Evolutionary conservation across 1,140 invertebrate genomes (phyloP).

Genomic region (Brachionus paranguensis): DNA sequence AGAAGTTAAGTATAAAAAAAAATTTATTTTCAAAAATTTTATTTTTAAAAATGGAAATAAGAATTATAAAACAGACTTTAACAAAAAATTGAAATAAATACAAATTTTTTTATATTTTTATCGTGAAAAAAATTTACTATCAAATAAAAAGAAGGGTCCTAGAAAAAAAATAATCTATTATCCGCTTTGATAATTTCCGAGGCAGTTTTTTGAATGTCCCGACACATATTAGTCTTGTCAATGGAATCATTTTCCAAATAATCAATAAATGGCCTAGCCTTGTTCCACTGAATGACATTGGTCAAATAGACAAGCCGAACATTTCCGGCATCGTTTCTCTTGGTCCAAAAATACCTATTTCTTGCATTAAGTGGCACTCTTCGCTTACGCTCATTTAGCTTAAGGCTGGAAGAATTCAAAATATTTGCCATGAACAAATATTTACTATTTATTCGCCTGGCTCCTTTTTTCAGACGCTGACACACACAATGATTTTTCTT

Average conservation of each 20-base stretch:
- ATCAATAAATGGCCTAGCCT: conserved; percentile 34
- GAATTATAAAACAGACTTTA: background rate
- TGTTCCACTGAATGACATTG: conserved; percentile 13
- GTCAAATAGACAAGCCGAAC: background rate
- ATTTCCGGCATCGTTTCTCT: background rate
- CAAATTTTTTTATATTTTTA: background rate
- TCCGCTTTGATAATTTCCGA: background rate
- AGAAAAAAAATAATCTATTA: conserved; percentile 8
- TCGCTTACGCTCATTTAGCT: background rate
- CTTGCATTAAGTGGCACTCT: background rate
- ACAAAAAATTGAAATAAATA: conserved; percentile 18
- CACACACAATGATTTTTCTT: conserved; percentile 26
- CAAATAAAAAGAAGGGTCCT: background rate
- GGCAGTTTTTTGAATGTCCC: conserved; percentile 19
- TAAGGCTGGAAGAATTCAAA: background rate
- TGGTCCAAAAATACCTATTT: background rate
- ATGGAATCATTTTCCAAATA: conserved; percentile 30
- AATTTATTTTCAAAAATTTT: background rate
- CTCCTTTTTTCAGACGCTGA: background rate
- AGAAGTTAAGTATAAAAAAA: background rate
- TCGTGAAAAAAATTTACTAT: background rate
- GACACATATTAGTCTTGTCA: conserved; percentile 20
- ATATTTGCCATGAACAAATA: conserved; percentile 31
- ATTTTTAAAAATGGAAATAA: background rate
- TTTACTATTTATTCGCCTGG: conserved; percentile 3